phyloP scores from a whole-genome alignment of 2,113 vertebrate genomes.

The Elachura formosa region DNA sequence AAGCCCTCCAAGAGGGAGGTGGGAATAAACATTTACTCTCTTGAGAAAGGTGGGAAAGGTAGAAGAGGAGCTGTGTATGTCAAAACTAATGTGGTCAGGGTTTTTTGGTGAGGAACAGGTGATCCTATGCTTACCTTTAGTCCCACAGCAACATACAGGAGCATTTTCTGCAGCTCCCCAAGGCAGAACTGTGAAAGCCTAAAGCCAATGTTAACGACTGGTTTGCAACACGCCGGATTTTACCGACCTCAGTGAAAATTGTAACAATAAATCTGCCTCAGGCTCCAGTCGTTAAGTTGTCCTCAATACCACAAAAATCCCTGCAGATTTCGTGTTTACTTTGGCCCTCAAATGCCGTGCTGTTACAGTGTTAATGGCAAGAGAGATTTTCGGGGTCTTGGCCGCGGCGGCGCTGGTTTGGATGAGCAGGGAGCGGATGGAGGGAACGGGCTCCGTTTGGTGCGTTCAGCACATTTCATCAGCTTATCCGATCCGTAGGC shows the following conservation, averaged over 20 bases:
- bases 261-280: constrained; percentile 29
- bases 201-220: neutral
- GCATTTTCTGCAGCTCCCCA: neutral
- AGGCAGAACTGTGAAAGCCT: neutral
- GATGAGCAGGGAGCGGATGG: neutral
- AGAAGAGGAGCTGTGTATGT: neutral
- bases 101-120: neutral
- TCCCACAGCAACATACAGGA: neutral
- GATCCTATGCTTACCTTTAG: neutral
- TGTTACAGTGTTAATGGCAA: constrained; percentile 5
- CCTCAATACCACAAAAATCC: constrained; percentile 39
- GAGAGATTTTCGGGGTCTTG: neutral
- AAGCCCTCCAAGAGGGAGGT: neutral
- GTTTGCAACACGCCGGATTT: neutral
- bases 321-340: constrained; percentile 11
- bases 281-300: neutral
- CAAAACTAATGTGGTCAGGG: neutral
- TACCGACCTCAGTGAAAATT: neutral
- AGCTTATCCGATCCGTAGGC: constrained; percentile 33
- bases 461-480: constrained; percentile 56
- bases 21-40: neutral
- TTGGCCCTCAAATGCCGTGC: neutral
- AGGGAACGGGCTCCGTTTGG: constrained; percentile 31
- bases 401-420: neutral
- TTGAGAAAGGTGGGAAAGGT: neutral